Evolutionary conservation across 1,140 invertebrate species (phyloP), one percentile per base, ranked within the genome.

Genomic region (Drosophila athabasca): DNA sequence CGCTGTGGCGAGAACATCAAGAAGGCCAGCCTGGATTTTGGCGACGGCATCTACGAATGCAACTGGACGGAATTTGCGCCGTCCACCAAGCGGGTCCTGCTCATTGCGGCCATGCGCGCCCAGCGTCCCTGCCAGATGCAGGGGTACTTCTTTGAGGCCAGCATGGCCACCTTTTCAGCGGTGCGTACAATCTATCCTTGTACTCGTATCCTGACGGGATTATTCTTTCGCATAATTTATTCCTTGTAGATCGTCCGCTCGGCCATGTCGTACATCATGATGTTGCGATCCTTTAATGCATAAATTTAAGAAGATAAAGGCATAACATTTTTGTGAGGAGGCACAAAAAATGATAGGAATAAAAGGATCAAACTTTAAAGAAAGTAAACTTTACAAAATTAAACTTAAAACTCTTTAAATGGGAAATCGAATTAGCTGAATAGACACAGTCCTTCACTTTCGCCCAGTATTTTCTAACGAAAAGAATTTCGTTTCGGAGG

Each of bases 221-320:
- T 7, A 8, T n/a, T 50, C 6, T 41, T 11, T 65, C 8, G 29
- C 29, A 15, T 29, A 26, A 22, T n/a, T 1, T 26, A 26, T 26
- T 6, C 43, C 0, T 46, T 62, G 26, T 55, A 87, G 83, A 87
- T 87, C 49, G 71, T 88, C 3, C 83, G 83, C 44, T 79, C 83
- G 4, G 79, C 84, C 44, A 48, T 88, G 52, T 88, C 83, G 5
- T 87, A 87, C 45, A 70, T 87, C 31, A 88, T 88, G 83, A 88
- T 87, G 83, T 22, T 87, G 79, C 83, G 83, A 41, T 73, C 79
- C 3, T 83, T 87, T 26, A 87, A 79, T 24, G 82, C 49, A 19
- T 76, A 11, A 69, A 46, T 5, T 39, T 9, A 3, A 31, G 13
- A 52, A 41, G 2, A 24, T 24, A 3, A 3, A 3, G 24, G 3